Evolutionary conservation across 2,888 invertebrate species (phyloP).

Genomic region (Epinotia nisella): DNA sequence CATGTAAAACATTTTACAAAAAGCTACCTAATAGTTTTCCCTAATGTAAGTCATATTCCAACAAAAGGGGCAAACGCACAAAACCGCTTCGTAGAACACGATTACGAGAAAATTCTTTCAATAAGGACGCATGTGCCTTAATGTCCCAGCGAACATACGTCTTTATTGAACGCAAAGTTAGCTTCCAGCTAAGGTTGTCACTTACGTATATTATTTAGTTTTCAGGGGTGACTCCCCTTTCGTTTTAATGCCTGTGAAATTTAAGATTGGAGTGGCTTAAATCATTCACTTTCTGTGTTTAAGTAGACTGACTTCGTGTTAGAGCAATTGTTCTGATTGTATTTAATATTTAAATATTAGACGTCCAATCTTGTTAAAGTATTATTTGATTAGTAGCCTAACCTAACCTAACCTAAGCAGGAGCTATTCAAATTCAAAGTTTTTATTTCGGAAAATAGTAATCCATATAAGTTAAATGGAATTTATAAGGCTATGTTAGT

Average conservation of each 20-base stretch:
- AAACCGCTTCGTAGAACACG: constrained; percentile 39
- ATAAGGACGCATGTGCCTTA: neutral
- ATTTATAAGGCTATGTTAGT: too few species aligned
- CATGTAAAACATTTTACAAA: constrained; percentile 5
- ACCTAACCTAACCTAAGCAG: too few species aligned
- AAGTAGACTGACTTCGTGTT: constrained; percentile 20
- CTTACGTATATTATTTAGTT: constrained; percentile 34
- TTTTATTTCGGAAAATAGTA: too few species aligned
- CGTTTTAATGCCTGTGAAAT: constrained; percentile 37
- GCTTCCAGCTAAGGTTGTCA: constrained; percentile 39
- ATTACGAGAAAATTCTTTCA: constrained; percentile 13
- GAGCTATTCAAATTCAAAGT: too few species aligned
- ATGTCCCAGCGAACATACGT: neutral
- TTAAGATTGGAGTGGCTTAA: constrained; percentile 38
- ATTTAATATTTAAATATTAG: neutral
- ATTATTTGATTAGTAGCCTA: too few species aligned
- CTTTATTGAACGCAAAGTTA: constrained; percentile 16
- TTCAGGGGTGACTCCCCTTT: constrained; percentile 41
- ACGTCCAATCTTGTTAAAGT: too few species aligned
- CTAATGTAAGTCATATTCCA: constrained; percentile 33
- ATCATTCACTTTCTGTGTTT: constrained; percentile 26
- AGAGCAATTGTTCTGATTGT: constrained; percentile 9
- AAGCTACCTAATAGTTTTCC: constrained; percentile 23
- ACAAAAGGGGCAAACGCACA: constrained; percentile 33
- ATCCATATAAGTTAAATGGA: too few species aligned